Evolutionary conservation across 2,888 invertebrate genomes (phyloP), one percentile per base, ranked within the genome.

Genomic region (Muscina levida): DNA sequence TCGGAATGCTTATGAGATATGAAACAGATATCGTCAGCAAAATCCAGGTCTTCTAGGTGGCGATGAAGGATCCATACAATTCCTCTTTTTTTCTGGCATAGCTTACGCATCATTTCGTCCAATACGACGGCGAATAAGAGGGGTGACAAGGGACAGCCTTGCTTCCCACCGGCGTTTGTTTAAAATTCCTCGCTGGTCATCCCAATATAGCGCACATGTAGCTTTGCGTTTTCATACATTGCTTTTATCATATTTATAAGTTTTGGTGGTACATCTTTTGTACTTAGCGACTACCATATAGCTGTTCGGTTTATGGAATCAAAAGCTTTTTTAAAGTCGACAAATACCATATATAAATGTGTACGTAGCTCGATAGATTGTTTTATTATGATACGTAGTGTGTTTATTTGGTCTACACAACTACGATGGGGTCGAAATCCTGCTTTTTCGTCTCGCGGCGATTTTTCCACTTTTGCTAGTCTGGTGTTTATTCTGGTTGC

Each of bases 331-430:
- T 11, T 11, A 4, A 44, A n/a, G n/a, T n/a, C n/a, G n/a, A n/a
- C n/a, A n/a, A n/a, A n/a, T n/a, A n/a, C n/a, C n/a, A n/a, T n/a
- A n/a, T n/a, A n/a, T n/a, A n/a, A n/a, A n/a, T n/a, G n/a, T n/a
- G n/a, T n/a, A n/a, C n/a, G n/a, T n/a, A n/a, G n/a, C n/a, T n/a
- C n/a, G n/a, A n/a, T n/a, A 44, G 44, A 44, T n/a, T 44, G 11
- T 44, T 2, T 13, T 2, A 44, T 44, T 44, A 44, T 44, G 11
- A 44, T 44, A 8, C 44, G 6, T 44, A 44, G 44, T n/a, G 31
- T 56, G 56, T n/a, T 31, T 1, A 26, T 31, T 13, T 26, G 31
- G n/a, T 39, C 59, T 5, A 59, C 31, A 37, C 59, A 59, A 37
- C 37, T 39, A 37, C 31, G 31, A n/a, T 59, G 17, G 26, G 37